Base-by-base conservation (phyloP, 2,797 vertebrate species). In the Phaenicophaeus curvirostris region DNA sequence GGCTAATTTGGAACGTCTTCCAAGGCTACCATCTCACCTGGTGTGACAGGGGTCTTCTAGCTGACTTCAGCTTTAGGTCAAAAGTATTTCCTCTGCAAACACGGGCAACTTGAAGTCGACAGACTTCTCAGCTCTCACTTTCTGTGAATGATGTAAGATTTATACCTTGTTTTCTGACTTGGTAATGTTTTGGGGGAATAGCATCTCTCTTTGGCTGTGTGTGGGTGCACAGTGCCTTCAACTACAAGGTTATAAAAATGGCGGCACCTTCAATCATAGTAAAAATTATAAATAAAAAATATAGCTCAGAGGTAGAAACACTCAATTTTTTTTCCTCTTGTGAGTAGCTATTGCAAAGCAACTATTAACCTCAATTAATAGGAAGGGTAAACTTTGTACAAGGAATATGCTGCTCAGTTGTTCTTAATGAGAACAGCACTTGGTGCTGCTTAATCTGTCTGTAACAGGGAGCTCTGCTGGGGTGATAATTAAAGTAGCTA, bases 351-450 rank as follows among this genome's bases (percentile, higher is more conserved):
- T 11, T 91, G 85, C 78, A 87, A 84, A 91, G 87, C 20, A 85
- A 84, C 81, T 94, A 81, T 95, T 89, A 93, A 89, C 62, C 89
- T 95, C 75, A 91, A 74, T 95, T 96, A 93, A 87, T 19, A 90
- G 80, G 50, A 92, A 91, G 69, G 42, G 71, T 85, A 93, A 93
- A 87, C 8, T 89, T 83, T 31, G 58, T 55, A 81, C n/a, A 58
- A 68, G 85, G 58, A 87, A 65, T 87, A 79, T 58, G 62, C 55
- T 84, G 66, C 53, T 95, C 69, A 92, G 94, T 76, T 92, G 78
- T 53, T 90, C 65, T 72, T 62, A 89, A 88, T 55, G 73, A 87
- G 82, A 95, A 28, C 88, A 89, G 73, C 68, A 58, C 33, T 83
- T 80, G 65, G 78, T 73, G 83, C 81, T 75, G 48, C 66, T 88